Conservation (phyloP, 1,140 invertebrate species). For the Maconellicoccus hirsutus region DNA sequence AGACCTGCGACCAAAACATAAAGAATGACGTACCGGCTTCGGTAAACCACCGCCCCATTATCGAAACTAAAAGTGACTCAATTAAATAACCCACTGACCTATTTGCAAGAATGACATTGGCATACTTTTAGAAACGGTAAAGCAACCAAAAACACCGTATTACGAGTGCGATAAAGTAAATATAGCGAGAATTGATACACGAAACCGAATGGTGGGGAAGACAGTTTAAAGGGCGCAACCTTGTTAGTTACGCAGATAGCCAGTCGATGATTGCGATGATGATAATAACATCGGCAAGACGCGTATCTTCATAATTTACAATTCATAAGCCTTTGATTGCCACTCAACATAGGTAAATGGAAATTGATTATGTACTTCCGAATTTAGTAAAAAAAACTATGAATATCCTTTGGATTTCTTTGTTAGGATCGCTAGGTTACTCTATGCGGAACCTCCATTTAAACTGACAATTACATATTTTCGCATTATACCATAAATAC, state of each 20-base stretch:
- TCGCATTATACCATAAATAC: no score
- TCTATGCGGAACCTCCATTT: no score
- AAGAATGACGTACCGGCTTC: not conserved
- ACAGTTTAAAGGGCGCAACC: conserved; percentile 16
- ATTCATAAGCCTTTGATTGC: no score
- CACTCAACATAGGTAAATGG: no score
- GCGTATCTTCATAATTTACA: no score
- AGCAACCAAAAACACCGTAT: not conserved
- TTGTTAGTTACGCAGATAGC: not conserved
- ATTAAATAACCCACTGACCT: conserved; percentile 21
- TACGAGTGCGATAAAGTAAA: conserved; percentile 17
- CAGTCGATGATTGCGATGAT: not conserved
- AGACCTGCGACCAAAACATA: not conserved
- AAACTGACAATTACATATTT: no score
- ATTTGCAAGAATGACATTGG: conserved; percentile 18
- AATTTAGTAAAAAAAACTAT: no score
- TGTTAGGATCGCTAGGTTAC: no score
- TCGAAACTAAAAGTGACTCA: conserved; percentile 14
- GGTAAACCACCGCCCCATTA: not conserved
- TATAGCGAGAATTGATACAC: conserved; percentile 10
- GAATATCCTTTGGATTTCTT: no score
- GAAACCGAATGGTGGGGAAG: not conserved
- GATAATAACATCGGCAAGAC: not conserved
- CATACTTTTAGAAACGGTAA: conserved; percentile 10
- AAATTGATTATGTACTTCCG: no score